phyloP scores from a whole-genome alignment of 2,113 vertebrate genomes.

The Thunnus thynnus region DNA sequence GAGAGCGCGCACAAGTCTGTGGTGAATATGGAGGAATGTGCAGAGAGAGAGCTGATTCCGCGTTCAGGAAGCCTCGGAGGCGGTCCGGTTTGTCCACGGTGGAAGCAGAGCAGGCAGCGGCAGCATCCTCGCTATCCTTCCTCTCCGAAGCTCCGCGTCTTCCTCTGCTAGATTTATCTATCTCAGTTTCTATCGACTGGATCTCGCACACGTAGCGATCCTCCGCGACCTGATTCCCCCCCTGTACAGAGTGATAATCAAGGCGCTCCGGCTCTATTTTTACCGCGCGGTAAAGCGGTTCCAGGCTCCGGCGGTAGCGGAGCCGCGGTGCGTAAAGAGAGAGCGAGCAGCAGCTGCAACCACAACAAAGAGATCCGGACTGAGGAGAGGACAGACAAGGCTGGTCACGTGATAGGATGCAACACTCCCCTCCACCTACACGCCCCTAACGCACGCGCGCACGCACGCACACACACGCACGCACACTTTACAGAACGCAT shows the following conservation, averaged over 20 bases:
- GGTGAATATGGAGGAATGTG: conserved; percentile 38
- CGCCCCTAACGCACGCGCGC: conserved; percentile 45
- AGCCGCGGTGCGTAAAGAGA: conserved; percentile 41
- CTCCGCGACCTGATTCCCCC: conserved; percentile 6
- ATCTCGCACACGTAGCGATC: neutral
- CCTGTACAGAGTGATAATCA: neutral
- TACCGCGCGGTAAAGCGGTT: conserved; percentile 20
- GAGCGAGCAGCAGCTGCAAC: conserved; percentile 57
- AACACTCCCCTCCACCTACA: conserved; percentile 62
- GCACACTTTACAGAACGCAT: conserved; percentile 19
- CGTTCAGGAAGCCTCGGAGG: conserved; percentile 48
- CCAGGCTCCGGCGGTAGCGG: neutral
- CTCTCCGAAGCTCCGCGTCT: conserved; percentile 7
- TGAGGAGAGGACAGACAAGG: conserved; percentile 48
- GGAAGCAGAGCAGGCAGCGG: conserved; percentile 37
- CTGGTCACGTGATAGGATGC: conserved; percentile 75
- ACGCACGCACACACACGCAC: neutral
- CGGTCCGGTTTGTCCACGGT: conserved; percentile 42
- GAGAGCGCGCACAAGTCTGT: neutral
- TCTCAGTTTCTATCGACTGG: neutral
- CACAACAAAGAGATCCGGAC: conserved; percentile 81
- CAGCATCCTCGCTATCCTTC: conserved; percentile 53
- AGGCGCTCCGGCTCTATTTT: neutral
- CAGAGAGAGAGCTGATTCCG: conserved; percentile 3
- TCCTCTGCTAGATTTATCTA: neutral